phyloP scores from a whole-genome alignment of 2,113 vertebrate species.

The Nycticryphes semicollaris region DNA sequence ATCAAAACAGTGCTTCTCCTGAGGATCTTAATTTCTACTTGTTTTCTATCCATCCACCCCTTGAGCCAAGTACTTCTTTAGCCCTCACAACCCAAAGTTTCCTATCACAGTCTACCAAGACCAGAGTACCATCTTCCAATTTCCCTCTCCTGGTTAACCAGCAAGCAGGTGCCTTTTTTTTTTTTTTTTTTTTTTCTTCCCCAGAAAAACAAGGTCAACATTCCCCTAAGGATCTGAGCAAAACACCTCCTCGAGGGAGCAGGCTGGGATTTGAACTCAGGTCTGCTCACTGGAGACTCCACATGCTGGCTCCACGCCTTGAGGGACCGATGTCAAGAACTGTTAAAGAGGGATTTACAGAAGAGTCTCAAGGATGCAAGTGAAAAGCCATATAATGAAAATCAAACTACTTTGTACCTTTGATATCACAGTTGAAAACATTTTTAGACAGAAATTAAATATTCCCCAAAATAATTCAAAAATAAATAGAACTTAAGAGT shows the following conservation, averaged over 20 bases:
- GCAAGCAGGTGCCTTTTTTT: conserved; percentile 20
- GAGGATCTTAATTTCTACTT: neutral
- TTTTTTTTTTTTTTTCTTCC: no score
- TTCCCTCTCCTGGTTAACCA: neutral
- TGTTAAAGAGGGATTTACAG: conserved; percentile 38
- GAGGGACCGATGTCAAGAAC: conserved; percentile 39
- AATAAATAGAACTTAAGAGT: neutral
- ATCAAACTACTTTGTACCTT: neutral
- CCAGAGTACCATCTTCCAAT: neutral
- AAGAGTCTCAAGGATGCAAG: neutral
- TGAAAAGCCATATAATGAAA: conserved; percentile 1
- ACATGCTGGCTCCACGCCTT: conserved; percentile 15
- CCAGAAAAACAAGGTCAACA: conserved; percentile 43
- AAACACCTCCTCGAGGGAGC: neutral
- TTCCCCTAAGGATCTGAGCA: conserved; percentile 26
- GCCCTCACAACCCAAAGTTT: neutral
- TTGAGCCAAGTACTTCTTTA: neutral
- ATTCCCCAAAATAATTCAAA: neutral
- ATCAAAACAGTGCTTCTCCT: neutral
- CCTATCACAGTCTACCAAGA: neutral
- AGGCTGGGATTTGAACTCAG: neutral
- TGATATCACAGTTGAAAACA: neutral
- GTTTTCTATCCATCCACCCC: neutral
- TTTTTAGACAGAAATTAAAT: neutral
- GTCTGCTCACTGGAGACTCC: neutral